phyloP scores from a whole-genome alignment of 2,113 vertebrate genomes.

The Glaucidium brasilianum region DNA sequence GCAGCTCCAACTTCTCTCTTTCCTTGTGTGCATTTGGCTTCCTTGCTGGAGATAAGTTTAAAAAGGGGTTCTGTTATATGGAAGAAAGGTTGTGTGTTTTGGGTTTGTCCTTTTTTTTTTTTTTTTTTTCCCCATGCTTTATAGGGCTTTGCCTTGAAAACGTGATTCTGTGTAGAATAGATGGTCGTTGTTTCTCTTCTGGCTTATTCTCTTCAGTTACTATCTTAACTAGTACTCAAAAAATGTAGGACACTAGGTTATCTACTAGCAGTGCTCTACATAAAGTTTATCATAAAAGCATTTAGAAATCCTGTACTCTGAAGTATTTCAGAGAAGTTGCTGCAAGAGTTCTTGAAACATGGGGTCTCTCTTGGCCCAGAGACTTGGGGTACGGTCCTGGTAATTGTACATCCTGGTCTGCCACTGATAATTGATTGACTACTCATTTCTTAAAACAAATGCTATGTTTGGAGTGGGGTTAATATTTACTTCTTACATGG shows the following conservation, averaged over 20 bases:
- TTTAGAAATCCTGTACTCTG: background rate
- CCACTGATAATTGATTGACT: background rate
- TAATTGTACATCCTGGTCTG: background rate
- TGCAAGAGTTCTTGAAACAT: background rate
- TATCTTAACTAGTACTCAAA: background rate
- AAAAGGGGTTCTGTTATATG: background rate
- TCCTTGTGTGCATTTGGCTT: fast-evolving
- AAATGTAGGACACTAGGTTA: background rate
- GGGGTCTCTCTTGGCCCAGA: fast-evolving
- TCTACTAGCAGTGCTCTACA: background rate
- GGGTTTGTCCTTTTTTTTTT: background rate
- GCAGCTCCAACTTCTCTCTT: background rate
- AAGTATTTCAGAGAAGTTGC: background rate
- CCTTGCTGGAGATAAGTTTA: background rate
- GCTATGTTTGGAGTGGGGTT: background rate
- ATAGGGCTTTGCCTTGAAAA: background rate
- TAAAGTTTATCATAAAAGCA: background rate
- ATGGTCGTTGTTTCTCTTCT: background rate
- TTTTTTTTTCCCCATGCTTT: background rate
- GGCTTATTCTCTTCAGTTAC: background rate
- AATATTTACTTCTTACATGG: background rate
- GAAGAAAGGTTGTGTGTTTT: background rate
- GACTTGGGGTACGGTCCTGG: fast-evolving
- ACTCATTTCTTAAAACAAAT: background rate
- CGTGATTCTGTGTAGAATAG: fast-evolving